phyloP scores from a whole-genome alignment of 2,888 invertebrate genomes.

The Metalampra italica region DNA sequence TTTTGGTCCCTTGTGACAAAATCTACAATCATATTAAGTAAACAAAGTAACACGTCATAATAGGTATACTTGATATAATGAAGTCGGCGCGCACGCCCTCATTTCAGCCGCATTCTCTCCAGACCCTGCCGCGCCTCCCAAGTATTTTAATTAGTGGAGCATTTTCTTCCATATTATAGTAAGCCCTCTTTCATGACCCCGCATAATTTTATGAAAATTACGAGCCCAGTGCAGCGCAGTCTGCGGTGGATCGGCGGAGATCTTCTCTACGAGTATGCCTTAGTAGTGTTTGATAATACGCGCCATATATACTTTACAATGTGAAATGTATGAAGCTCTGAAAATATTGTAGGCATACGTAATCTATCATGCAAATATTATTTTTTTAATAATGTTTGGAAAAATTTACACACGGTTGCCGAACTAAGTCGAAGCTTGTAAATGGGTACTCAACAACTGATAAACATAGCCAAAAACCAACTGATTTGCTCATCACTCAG shows the following conservation, averaged over 20 bases:
- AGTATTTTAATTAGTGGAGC: constrained; percentile 25
- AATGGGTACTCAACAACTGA: too few relatives aligned
- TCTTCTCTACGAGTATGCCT: background rate
- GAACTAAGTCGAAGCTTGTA: too few relatives aligned
- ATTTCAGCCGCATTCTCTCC: constrained; percentile 16
- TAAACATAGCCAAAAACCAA: too few relatives aligned
- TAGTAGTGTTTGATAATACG: too few relatives aligned
- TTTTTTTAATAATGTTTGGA: too few relatives aligned
- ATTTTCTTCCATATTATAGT: constrained; percentile 16
- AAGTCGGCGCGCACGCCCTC: constrained; percentile 1
- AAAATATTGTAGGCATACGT: too few relatives aligned
- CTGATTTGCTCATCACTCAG: too few relatives aligned
- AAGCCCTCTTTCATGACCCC: constrained; percentile 12
- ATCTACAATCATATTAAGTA: background rate
- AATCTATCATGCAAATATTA: too few relatives aligned
- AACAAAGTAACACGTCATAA: background rate
- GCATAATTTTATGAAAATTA: constrained; percentile 22
- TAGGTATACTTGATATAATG: background rate
- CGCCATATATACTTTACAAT: too few relatives aligned
- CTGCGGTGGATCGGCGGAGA: background rate
- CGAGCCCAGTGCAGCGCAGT: constrained; percentile 2
- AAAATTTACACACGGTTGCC: too few relatives aligned
- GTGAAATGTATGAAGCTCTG: too few relatives aligned
- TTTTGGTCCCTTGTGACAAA: background rate
- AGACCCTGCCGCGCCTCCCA: constrained; percentile 12